phyloP scores from a whole-genome alignment of 2,113 vertebrate genomes.

The Morone saxatilis region DNA sequence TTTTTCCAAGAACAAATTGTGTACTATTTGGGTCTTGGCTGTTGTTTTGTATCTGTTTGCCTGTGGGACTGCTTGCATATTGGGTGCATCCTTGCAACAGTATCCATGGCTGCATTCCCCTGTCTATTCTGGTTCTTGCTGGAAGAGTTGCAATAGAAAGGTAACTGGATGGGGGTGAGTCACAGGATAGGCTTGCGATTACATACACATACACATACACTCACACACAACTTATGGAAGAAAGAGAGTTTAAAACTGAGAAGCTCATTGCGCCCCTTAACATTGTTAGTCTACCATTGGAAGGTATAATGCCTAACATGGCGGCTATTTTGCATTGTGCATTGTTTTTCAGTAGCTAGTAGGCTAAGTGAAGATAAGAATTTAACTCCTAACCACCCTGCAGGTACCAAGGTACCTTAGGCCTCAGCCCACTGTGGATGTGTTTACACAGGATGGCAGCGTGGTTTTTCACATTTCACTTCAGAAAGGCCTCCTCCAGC shows the following conservation, averaged over 20 bases:
- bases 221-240: slow-evolving; percentile 18
- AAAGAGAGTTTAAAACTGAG: slow-evolving; percentile 44
- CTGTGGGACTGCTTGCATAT: slow-evolving; percentile 35
- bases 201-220: slow-evolving; percentile 16
- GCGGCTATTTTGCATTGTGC: not conserved
- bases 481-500: slow-evolving; percentile 23
- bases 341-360: not conserved
- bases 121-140: slow-evolving; percentile 54
- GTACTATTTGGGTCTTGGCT: not conserved
- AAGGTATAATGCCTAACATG: not conserved
- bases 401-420: not conserved
- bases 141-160: slow-evolving; percentile 53
- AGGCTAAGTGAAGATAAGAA: not conserved
- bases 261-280: slow-evolving; percentile 23
- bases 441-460: slow-evolving; percentile 35
- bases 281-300: not conserved
- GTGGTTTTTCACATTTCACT: slow-evolving; percentile 40
- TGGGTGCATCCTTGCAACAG: slow-evolving; percentile 50
- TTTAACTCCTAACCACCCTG: not conserved
- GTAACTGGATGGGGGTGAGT: slow-evolving; percentile 60
- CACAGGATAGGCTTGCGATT: slow-evolving; percentile 44
- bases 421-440: not conserved
- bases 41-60: slow-evolving; percentile 33
- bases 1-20: slow-evolving; percentile 15
- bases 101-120: slow-evolving; percentile 67